Evolutionary conservation across 1,140 invertebrate genomes (phyloP).

Genomic region (Rhopalosiphum maidis): DNA sequence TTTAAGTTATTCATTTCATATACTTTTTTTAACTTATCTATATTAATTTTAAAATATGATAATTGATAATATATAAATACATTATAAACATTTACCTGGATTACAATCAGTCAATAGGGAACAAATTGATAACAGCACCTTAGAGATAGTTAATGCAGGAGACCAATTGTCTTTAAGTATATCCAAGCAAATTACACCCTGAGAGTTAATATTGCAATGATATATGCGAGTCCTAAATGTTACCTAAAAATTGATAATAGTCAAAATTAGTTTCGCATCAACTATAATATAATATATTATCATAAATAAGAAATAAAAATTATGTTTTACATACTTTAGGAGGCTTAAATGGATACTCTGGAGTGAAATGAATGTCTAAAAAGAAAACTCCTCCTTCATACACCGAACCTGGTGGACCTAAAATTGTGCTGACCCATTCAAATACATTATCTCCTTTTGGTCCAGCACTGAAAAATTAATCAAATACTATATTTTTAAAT

Average conservation of each 20-base stretch:
- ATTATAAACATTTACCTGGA: conserved; percentile 74
- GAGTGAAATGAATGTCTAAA: conserved; percentile 93
- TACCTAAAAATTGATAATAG: conserved; percentile 70
- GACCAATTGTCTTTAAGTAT: conserved; percentile 97
- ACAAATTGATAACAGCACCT: conserved; percentile 93
- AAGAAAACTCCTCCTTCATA: conserved; percentile 96
- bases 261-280: not conserved
- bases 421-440: conserved; percentile 97
- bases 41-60: not conserved
- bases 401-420: conserved; percentile 91
- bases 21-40: not conserved
- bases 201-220: conserved; percentile 97
- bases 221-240: conserved; percentile 96
- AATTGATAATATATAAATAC: not conserved
- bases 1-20: not conserved
- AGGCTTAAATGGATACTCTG: conserved; percentile 97
- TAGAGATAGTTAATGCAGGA: conserved; percentile 92
- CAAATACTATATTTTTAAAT: not conserved
- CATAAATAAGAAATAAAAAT: not conserved
- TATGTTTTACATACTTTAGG: conserved; percentile 75
- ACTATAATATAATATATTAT: not conserved
- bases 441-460: conserved; percentile 97
- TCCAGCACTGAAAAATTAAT: conserved; percentile 75
- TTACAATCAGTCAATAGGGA: conserved; percentile 95
- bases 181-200: conserved; percentile 94